These are phyloP conservation scores for Corynorhinus townsendii DNA, from an alignment of 2,113 vertebrate genomes.

Conservation along the genomic window DNA sequence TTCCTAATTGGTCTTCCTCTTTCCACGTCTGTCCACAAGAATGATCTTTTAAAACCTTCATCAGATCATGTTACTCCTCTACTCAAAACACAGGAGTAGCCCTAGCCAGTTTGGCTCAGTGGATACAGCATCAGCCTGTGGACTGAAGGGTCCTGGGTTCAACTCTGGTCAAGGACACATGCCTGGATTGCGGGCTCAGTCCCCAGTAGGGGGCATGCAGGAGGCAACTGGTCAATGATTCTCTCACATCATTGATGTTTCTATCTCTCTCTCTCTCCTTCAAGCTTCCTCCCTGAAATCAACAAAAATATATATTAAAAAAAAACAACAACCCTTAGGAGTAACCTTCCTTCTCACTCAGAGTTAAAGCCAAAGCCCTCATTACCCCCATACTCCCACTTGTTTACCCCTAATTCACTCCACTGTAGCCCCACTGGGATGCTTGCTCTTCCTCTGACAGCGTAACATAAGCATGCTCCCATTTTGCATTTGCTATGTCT, in stretches of 20 bases:
- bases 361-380: background rate
- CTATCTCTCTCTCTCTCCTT: no score
- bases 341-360: background rate
- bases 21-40: background rate
- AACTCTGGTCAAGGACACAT: no score
- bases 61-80: background rate
- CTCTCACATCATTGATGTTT: no score
- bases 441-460: background rate
- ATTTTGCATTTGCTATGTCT: fast-evolving
- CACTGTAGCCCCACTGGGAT: background rate
- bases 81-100: background rate
- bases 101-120: no score
- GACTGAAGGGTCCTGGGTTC: no score
- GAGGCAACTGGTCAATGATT: no score
- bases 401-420: background rate
- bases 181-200: no score
- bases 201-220: no score
- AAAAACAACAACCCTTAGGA: background rate
- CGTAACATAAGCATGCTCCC: background rate
- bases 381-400: background rate
- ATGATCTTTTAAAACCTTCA: background rate
- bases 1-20: background rate
- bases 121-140: no score
- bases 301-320: no score
- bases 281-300: no score